Evolutionary conservation across 2,113 vertebrate species (phyloP), one percentile per base, ranked within the genome.

Genomic region (Peucedramus taeniatus): DNA sequence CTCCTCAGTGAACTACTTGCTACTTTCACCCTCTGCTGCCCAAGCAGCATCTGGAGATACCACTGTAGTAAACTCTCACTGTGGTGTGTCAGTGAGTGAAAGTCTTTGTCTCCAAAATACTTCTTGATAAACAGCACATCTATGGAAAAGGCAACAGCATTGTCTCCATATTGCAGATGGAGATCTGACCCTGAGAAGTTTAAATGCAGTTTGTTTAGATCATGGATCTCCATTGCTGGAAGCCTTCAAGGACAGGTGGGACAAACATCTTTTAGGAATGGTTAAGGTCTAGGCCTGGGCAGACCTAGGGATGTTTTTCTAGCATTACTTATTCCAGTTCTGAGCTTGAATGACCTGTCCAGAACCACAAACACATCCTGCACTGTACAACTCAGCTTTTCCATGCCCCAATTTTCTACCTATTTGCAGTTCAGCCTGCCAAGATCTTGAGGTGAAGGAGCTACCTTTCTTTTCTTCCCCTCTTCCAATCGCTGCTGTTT

Each of bases 371-470:
- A 39, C 11, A 24, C 2, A 11, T 59, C 28, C 45, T 80, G 59
- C 21, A 47, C 47, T 2, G 3, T 61, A 27, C 23, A 85, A 65
- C 35, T 56, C 31, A 10, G 22, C 20, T 40, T 45, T 85, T 60
- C 49, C 15, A 11, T 0, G 0, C 65, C 35, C 10, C 7, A 2
- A 0, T 68, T 44, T 63, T 84, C 45, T 79, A 40, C 14, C 30
- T 39, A 22, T 45, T 27, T 83, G 39, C 66, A 90, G 30, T 45
- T 93, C 33, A 69, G 45, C 26, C 50, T 93, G 45, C 10, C n/a
- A 27, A 56, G 35, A 19, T 54, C 47, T 89, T 50, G 7, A 77
- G 3, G 13, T 71, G 44, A 45, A 75, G 56, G 30, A 39, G 33
- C 33, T 78, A 28, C 10, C 9, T 80, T n/a, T 64, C 40, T 66